phyloP scores from a whole-genome alignment of 2,888 invertebrate species.

The Cosmia pyralina region DNA sequence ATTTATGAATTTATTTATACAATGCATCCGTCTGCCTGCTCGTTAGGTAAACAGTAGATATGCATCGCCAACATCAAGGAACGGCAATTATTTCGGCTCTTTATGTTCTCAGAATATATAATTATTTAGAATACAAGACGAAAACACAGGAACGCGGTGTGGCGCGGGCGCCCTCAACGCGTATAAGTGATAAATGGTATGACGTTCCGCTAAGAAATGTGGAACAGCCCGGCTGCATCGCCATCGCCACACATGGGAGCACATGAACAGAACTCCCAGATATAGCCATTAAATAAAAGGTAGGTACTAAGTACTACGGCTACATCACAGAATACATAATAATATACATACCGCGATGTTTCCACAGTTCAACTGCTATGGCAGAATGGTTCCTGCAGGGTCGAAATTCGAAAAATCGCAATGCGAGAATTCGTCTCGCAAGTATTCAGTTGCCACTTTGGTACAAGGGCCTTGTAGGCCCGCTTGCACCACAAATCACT shows the following conservation, averaged over 20 bases:
- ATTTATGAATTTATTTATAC: conserved; percentile 38
- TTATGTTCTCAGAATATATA: conserved; percentile 41
- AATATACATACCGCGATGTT: not conserved
- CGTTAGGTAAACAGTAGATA: conserved; percentile 25
- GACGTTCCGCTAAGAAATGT: conserved; percentile 9
- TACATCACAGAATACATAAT: too few relatives aligned
- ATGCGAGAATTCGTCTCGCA: too few relatives aligned
- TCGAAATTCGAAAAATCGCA: not conserved
- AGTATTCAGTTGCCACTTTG: not conserved
- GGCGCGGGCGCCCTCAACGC: conserved; percentile 4
- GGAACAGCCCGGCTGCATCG: not conserved
- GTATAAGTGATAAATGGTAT: not conserved
- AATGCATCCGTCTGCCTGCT: conserved; percentile 10
- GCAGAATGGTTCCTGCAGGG: not conserved
- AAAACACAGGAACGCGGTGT: conserved; percentile 4
- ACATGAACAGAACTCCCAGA: not conserved
- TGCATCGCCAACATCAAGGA: conserved; percentile 35
- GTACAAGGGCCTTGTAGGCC: too few relatives aligned
- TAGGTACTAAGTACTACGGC: too few relatives aligned
- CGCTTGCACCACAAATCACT: too few relatives aligned
- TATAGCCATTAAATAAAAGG: not conserved
- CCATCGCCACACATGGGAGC: not conserved
- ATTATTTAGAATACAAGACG: conserved; percentile 42
- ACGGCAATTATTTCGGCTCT: conserved; percentile 25
- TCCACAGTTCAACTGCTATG: not conserved